Percentiles rank a stretch among this genome's conserved stretches.
Evolutionary conservation across 1,140 invertebrate species (phyloP).

Genomic region (Orussus abietinus): DNA sequence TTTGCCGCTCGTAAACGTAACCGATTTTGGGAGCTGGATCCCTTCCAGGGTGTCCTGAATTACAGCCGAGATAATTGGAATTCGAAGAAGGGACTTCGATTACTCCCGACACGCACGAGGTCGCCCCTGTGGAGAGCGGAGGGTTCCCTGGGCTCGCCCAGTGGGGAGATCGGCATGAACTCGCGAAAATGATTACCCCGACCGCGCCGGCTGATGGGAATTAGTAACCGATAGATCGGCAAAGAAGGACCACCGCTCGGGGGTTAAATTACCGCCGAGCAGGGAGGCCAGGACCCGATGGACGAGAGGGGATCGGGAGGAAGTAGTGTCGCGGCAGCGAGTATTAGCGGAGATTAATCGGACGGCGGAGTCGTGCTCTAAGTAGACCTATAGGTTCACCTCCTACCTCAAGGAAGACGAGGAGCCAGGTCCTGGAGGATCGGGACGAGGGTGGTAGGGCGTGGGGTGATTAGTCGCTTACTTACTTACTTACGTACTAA

Average conservation of each 20-base stretch:
- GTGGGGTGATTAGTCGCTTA: conserved; percentile 38
- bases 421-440: conserved; percentile 13
- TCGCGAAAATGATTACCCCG: conserved; percentile 35
- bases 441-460: conserved; percentile 3
- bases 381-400: conserved; percentile 13
- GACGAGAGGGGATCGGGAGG: too few species aligned
- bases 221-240: conserved; percentile 36
- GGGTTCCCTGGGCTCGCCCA: too few species aligned
- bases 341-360: conserved; percentile 43
- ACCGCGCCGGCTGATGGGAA: conserved; percentile 10
- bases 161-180: too few species aligned
- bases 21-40: too few species aligned
- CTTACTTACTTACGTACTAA: conserved; percentile 33
- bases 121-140: too few species aligned
- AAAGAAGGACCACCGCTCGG: conserved; percentile 14
- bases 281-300: too few species aligned
- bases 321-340: conserved; percentile 29
- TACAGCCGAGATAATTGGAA: too few species aligned
- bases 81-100: too few species aligned
- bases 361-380: conserved; percentile 16
- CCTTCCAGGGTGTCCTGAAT: too few species aligned
- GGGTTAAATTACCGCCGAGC: conserved; percentile 33
- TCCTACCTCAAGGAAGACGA: conserved; percentile 12
- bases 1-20: too few species aligned
- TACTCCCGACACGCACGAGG: too few species aligned